phyloP scores from a whole-genome alignment of 35 echinoderm and acorn worm species.

The Holothuria glaberrima region DNA sequence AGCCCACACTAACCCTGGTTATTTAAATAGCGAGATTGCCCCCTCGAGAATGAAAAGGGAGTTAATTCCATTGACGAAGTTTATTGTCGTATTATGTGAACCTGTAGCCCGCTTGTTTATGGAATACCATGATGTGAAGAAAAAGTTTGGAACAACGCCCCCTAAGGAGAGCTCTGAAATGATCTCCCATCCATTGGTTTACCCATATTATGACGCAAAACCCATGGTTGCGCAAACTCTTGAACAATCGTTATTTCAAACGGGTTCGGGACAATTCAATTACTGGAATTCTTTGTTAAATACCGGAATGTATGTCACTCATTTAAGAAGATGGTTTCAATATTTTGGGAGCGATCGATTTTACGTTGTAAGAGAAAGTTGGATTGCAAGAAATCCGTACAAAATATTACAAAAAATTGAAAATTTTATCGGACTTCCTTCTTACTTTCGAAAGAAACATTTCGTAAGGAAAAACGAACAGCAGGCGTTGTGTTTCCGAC shows the following conservation, averaged over 20 bases:
- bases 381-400: not conserved
- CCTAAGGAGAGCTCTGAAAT: not conserved
- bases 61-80: conserved; percentile 1
- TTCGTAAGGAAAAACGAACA: not conserved
- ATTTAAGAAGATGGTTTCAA: conserved; percentile 13
- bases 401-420: not conserved
- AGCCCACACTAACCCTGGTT: not conserved
- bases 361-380: not conserved
- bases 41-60: not conserved
- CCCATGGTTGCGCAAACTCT: not conserved
- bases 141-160: not conserved
- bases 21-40: not conserved
- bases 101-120: not conserved
- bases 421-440: not conserved
- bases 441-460: conserved; percentile 6
- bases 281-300: not conserved
- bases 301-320: conserved; percentile 14
- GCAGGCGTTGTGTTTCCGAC: not conserved
- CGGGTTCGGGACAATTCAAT: not conserved
- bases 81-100: conserved; percentile 10
- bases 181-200: not conserved
- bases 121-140: not conserved
- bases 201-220: conserved; percentile 22
- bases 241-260: conserved; percentile 5
- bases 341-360: conserved; percentile 8